These are phyloP conservation scores for Hycleus cichorii DNA, from an alignment of 1,140 invertebrate species.

Conservation along the genomic window DNA sequence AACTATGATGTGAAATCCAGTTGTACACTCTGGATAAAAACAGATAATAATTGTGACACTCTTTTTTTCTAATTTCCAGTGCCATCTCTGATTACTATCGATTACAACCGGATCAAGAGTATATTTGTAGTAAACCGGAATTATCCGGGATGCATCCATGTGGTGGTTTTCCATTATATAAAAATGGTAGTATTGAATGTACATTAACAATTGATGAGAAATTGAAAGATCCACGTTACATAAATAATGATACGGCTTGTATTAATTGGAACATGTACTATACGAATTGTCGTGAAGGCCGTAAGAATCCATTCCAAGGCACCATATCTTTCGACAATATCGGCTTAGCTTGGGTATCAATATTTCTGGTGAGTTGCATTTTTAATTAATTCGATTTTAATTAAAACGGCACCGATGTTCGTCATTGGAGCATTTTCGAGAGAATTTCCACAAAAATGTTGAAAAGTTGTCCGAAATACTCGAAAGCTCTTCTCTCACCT, in stretches of 20 bases:
- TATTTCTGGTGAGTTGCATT: slow-evolving; percentile 77
- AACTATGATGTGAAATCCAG: background rate
- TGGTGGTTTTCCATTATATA: slow-evolving; percentile 73
- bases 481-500: no score
- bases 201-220: slow-evolving; percentile 45
- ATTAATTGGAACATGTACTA: slow-evolving; percentile 99
- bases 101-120: slow-evolving; percentile 85
- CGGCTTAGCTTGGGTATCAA: slow-evolving; percentile 98
- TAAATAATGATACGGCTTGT: slow-evolving; percentile 49
- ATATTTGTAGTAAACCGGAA: slow-evolving; percentile 91
- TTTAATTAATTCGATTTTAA: no score
- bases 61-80: slow-evolving; percentile 40
- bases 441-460: no score
- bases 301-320: slow-evolving; percentile 96
- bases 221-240: slow-evolving; percentile 21
- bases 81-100: slow-evolving; percentile 70
- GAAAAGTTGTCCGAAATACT: no score
- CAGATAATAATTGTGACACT: background rate
- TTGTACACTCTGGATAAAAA: background rate
- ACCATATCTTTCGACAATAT: slow-evolving; percentile 99
- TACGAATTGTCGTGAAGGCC: slow-evolving; percentile 84
- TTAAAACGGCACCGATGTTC: no score
- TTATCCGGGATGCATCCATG: slow-evolving; percentile 95
- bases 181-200: slow-evolving; percentile 60
- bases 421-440: no score